phyloP scores from a whole-genome alignment of 1,140 invertebrate genomes.

The Uloborus diversus region DNA sequence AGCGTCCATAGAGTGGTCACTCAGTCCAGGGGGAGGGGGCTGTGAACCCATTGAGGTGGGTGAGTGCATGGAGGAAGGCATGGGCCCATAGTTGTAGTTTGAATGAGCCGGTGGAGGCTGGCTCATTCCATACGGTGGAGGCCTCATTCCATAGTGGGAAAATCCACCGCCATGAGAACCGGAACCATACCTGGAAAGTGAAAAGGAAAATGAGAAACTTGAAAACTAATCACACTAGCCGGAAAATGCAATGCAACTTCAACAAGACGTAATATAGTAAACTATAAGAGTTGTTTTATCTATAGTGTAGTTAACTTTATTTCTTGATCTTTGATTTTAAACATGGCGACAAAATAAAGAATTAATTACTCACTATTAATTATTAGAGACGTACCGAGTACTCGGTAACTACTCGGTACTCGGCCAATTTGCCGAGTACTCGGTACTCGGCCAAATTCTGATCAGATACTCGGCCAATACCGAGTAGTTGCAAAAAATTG shows the following conservation, averaged over 20 bases:
- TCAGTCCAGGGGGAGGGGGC: slow-evolving; percentile 6
- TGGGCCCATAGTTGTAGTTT: slow-evolving; percentile 35
- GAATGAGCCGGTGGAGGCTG: slow-evolving; percentile 25
- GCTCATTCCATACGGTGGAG: slow-evolving; percentile 13
- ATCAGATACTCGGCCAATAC: too few species aligned
- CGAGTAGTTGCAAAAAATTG: too few species aligned
- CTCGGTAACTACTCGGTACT: too few species aligned
- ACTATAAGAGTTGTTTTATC: too few species aligned
- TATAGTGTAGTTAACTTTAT: neutral
- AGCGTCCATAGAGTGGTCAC: slow-evolving; percentile 21
- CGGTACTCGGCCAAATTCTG: too few species aligned
- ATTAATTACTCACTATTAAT: too few species aligned
- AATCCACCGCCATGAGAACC: slow-evolving; percentile 12
- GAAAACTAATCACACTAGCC: neutral
- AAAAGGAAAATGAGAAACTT: neutral
- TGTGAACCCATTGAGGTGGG: slow-evolving; percentile 23
- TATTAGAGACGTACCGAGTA: too few species aligned
- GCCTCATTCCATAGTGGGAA: slow-evolving; percentile 29
- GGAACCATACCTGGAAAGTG: slow-evolving; percentile 15
- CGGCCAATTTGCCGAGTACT: too few species aligned
- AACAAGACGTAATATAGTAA: too few species aligned
- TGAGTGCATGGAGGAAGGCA: slow-evolving; percentile 18
- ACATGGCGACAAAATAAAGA: too few species aligned
- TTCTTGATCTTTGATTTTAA: neutral
- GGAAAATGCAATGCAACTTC: neutral